phyloP scores from a whole-genome alignment of 2,797 vertebrate species.

The Petrocephalus sullivani region DNA sequence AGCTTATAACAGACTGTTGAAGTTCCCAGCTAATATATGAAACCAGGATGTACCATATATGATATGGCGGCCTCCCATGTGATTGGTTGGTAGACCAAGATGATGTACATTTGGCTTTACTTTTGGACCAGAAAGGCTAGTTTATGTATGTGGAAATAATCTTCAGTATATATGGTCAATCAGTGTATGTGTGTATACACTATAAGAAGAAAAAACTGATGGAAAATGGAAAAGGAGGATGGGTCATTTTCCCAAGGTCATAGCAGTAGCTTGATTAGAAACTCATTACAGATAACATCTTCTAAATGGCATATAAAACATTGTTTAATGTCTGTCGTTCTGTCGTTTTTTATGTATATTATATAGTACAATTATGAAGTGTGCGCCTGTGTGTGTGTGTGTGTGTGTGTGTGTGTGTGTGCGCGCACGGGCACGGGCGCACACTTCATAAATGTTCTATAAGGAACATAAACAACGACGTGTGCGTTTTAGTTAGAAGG shows the following conservation, averaged over 20 bases:
- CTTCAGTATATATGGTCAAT: neutral
- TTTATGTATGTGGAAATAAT: neutral
- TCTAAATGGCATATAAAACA: neutral
- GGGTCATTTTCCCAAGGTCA: neutral
- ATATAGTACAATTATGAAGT: neutral
- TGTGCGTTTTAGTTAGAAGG: neutral
- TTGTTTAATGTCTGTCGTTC: neutral
- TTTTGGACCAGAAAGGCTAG: neutral
- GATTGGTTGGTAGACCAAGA: slow-evolving; percentile 16
- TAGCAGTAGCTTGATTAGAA: neutral
- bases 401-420: no score
- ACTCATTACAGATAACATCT: neutral
- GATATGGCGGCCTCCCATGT: slow-evolving; percentile 36
- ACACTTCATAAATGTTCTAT: no score
- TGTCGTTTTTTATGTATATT: neutral
- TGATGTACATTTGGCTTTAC: slow-evolving; percentile 8
- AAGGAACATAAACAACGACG: no score
- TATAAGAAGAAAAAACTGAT: neutral
- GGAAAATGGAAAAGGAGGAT: neutral
- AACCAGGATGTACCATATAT: slow-evolving; percentile 66
- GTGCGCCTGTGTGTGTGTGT: no score
- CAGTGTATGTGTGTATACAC: neutral
- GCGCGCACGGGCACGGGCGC: no score
- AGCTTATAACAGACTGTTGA: neutral
- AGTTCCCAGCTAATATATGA: slow-evolving; percentile 17